Evolutionary conservation across 2,113 vertebrate genomes (phyloP).

Genomic region (Perognathus longimembris): DNA sequence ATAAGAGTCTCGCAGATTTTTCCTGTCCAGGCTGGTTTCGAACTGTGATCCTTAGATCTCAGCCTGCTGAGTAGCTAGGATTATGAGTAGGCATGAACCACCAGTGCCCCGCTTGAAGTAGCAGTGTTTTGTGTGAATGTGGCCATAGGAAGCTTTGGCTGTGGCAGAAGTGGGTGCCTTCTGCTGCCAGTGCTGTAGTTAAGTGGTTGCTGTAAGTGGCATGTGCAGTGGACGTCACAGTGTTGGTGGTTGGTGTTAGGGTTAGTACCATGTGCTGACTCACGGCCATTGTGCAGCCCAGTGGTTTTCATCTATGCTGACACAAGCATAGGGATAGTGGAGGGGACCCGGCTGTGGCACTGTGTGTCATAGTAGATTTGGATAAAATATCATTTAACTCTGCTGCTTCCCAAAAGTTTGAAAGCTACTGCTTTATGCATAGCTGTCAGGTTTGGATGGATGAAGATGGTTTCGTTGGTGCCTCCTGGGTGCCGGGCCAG

Average conservation of each 20-base stretch:
- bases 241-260: background rate
- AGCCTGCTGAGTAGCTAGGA: no score
- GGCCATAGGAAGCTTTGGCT: background rate
- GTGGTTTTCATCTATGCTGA: constrained; percentile 23
- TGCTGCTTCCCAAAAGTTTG: background rate
- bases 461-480: background rate
- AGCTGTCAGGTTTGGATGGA: background rate
- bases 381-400: constrained; percentile 4
- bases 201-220: background rate
- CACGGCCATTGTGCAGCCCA: background rate
- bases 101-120: no score
- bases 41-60: no score
- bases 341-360: background rate
- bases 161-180: background rate
- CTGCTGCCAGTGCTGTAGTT: background rate
- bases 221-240: background rate
- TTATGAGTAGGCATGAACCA: no score
- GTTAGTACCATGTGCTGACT: background rate
- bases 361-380: background rate
- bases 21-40: no score
- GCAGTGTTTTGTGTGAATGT: background rate
- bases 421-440: background rate
- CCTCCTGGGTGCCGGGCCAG: constrained; percentile 17
- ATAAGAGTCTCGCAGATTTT: no score
- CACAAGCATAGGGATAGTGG: background rate